Base-by-base conservation (phyloP, 2,888 invertebrate species). In the Xanthia icteritia region DNA sequence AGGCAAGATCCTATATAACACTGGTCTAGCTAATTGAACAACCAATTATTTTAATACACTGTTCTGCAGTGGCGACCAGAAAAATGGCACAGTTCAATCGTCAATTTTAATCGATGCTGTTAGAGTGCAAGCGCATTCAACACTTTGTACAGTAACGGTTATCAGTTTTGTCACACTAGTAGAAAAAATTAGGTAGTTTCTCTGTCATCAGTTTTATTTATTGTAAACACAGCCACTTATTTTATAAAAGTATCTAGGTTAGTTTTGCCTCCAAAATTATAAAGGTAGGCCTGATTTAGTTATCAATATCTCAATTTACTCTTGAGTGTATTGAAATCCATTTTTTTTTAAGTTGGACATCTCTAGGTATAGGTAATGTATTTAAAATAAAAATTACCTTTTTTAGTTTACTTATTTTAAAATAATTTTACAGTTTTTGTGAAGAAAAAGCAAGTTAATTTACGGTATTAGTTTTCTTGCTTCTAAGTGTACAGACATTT, bases 21-120 rank as follows among this genome's bases (percentile, higher is more conserved):
- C 79, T 74, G 61, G 1, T n/a, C 15, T 17, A 20, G 5, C 1
- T 36, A 58, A 63, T 71, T 61, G 58, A 64, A 64, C 23, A 48
- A 27, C 56, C 63, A 45, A 63, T 17, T 27, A 39, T 63, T 66
- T 58, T 17, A 27, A 8, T 56, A 69, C 15, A 1, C 2, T 9
- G 15, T 45, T 58, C 5, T 82, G 36, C 17, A 76, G 23, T 76
- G 63, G 31, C 27, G 72, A 51, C 56, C 60, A 65, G 20, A 39
- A 54, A 67, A 61, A 71, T 39, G 15, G 36, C 31, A 58, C 31
- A 9, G 9, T 48, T 23, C 9, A n/a, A 51, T 36, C 54, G 17
- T 6, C 17, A 58, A 39, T 68, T 39, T 58, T 36, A 51, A 51
- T 36, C 36, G 17, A 36, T 36, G 17, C 9, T n/a, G 36, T 36